phyloP scores from a whole-genome alignment of 2,888 invertebrate species.

The Chironomus tentans region DNA sequence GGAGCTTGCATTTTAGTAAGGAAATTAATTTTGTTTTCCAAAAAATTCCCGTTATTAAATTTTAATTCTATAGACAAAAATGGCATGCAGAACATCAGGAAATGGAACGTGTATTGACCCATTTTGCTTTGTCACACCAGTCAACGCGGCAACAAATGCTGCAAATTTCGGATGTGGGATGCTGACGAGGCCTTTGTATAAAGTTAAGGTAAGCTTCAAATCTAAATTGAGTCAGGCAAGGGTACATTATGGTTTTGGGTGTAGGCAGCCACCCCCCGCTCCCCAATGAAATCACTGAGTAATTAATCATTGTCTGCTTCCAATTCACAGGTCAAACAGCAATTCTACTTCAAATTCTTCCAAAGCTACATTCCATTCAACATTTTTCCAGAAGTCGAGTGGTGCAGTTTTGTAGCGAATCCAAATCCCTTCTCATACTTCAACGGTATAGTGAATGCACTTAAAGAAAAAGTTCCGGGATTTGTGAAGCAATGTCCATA shows the following conservation, averaged over 20 bases:
- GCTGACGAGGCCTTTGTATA: background rate
- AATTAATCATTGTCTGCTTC: no score
- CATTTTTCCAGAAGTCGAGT: conserved; percentile 3
- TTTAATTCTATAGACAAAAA: background rate
- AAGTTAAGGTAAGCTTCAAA: background rate
- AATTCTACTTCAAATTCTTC: conserved; percentile 15
- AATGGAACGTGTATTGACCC: conserved; percentile 11
- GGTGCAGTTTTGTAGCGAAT: background rate
- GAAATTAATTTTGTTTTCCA: background rate
- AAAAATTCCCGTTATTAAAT: background rate
- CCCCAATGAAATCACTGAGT: no score
- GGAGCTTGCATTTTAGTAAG: background rate
- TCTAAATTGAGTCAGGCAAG: no score
- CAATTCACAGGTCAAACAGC: background rate
- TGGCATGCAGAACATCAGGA: background rate
- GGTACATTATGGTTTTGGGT: no score
- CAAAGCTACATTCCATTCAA: background rate
- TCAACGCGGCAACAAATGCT: background rate
- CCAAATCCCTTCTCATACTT: background rate
- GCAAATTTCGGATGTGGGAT: conserved; percentile 7
- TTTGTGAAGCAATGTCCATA: conserved; percentile 2
- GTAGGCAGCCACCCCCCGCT: no score
- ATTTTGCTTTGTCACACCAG: background rate
- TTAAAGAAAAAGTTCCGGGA: background rate
- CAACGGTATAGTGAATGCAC: background rate